Conservation (phyloP, 2,888 invertebrate species). For the Mythimna lalbum region DNA sequence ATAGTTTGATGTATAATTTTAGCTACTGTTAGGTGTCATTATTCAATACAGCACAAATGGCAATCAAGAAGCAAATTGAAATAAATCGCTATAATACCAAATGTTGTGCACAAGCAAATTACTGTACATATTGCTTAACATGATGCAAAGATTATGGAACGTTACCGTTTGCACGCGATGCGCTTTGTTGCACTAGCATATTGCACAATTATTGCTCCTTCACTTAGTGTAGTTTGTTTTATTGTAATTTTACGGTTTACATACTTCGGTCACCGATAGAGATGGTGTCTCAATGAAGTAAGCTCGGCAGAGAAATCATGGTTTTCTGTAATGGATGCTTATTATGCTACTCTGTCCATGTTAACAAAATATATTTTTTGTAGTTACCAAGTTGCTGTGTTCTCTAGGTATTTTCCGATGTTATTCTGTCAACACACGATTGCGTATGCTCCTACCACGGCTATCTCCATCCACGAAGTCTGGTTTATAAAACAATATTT, state of each 20-base stretch:
- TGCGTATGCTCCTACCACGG: slow-evolving; percentile 36
- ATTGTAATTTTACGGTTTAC: not conserved
- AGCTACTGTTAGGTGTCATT: slow-evolving; percentile 11
- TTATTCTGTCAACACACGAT: slow-evolving; percentile 30
- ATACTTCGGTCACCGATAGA: not conserved
- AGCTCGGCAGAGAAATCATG: not conserved
- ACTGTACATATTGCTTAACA: not conserved
- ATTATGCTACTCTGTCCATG: slow-evolving; percentile 6
- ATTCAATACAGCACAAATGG: slow-evolving; percentile 8
- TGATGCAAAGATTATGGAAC: not conserved
- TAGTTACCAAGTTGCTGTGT: slow-evolving; percentile 15
- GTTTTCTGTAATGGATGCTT: slow-evolving; percentile 6
- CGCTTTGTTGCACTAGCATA: not conserved
- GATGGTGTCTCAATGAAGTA: not conserved
- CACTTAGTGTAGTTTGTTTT: not conserved
- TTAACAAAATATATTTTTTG: not conserved
- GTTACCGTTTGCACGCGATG: slow-evolving; percentile 26
- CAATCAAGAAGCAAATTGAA: slow-evolving; percentile 6
- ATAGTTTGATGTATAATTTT: not conserved
- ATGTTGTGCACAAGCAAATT: slow-evolving; percentile 16
- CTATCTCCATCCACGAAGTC: slow-evolving; percentile 2
- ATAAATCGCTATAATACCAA: not conserved
- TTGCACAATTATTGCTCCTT: no score
- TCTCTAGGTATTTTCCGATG: not conserved
- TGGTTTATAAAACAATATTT: not conserved